A percentile compares a stretch with the other conserved stretches of the same genome.
phyloP scores from a whole-genome alignment of 2,797 vertebrate species.

The Acipenser oxyrinchus region DNA sequence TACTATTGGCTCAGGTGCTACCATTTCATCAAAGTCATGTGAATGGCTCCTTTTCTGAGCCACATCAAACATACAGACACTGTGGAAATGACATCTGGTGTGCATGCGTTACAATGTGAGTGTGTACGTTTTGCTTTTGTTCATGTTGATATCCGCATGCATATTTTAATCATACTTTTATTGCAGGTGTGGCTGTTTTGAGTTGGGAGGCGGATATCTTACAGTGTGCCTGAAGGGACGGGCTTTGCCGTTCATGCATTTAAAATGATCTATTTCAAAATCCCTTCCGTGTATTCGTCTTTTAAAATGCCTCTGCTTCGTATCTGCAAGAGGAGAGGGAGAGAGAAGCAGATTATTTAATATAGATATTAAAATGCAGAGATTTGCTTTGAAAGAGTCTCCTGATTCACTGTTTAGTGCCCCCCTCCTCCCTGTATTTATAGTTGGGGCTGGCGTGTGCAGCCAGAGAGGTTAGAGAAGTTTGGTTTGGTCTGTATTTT shows the following conservation, averaged over 20 bases:
- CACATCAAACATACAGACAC: not conserved
- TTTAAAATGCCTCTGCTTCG: not conserved
- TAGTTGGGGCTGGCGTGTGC: not conserved
- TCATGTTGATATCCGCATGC: too few species aligned
- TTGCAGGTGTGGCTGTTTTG: too few species aligned
- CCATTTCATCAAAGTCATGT: not conserved
- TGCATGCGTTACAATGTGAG: not conserved
- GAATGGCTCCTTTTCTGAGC: not conserved
- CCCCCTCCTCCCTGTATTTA: not conserved
- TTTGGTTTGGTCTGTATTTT: too few species aligned
- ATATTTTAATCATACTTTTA: too few species aligned
- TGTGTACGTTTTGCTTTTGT: too few species aligned
- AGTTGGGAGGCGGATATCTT: too few species aligned
- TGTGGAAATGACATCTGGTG: not conserved
- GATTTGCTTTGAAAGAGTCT: not conserved
- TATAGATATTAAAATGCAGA: not conserved
- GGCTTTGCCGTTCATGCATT: too few species aligned
- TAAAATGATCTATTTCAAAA: not conserved
- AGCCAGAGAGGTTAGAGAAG: constrained; percentile 10
- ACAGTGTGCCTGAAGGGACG: too few species aligned
- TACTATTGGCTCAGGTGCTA: not conserved
- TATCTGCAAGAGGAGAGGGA: not conserved
- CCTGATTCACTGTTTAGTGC: too few species aligned
- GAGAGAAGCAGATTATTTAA: not conserved
- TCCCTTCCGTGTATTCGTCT: not conserved